These are phyloP conservation scores for Phalacrocorax pelagicus DNA, from an alignment of 2,113 vertebrate genomes.

Conservation along the genomic window DNA sequence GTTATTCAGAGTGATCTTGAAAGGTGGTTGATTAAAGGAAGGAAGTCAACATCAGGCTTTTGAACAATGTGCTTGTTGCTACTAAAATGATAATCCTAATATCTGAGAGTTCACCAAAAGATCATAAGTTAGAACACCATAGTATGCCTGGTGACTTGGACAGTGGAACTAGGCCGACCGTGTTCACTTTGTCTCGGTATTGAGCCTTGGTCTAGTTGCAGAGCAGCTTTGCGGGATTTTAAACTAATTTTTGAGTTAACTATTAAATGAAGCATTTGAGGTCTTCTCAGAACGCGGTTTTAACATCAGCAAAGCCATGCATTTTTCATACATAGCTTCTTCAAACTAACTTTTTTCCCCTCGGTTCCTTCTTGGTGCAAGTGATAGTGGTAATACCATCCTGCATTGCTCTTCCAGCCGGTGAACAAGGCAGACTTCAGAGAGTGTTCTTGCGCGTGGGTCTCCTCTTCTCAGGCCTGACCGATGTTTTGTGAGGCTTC, in stretches of 20 bases:
- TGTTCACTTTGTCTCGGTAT: not conserved
- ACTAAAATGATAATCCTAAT: not conserved
- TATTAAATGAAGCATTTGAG: not conserved
- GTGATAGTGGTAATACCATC: not conserved
- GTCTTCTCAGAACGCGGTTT: not conserved
- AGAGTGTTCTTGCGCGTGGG: not conserved
- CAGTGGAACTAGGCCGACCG: fast-evolving
- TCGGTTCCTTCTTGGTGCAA: not conserved
- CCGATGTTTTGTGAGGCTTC: not conserved
- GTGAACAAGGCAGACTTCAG: not conserved
- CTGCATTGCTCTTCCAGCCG: too few relatives aligned
- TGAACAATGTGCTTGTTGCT: not conserved
- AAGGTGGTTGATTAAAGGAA: not conserved
- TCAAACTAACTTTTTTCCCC: not conserved
- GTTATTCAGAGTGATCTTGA: not conserved
- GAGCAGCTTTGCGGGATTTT: not conserved
- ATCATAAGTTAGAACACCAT: fast-evolving
- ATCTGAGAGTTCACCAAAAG: not conserved
- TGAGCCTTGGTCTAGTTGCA: not conserved
- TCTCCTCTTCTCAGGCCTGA: not conserved
- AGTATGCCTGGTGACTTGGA: fast-evolving
- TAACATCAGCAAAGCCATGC: not conserved
- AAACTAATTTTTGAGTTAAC: not conserved
- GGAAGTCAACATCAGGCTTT: not conserved
- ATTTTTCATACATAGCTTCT: not conserved